Conservation (phyloP, 1,140 invertebrate genomes). For the Mycetomoellerius zeteki region DNA sequence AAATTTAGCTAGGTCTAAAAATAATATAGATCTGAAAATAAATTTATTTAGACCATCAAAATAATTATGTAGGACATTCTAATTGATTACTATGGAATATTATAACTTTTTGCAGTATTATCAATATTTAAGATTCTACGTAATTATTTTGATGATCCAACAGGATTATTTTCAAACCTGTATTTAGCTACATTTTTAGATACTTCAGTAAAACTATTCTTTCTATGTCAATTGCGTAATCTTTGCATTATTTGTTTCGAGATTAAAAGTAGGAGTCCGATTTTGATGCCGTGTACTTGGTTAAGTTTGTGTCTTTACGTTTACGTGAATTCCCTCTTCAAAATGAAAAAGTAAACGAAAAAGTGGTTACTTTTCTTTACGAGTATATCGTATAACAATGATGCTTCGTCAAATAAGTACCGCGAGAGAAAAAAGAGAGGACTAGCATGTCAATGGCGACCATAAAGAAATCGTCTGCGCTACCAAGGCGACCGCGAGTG, state of each 20-base stretch:
- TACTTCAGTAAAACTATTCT: too few relatives aligned
- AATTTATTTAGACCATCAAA: too few relatives aligned
- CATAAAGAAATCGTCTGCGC: background rate
- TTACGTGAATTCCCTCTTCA: background rate
- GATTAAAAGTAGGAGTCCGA: background rate
- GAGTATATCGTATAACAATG: constrained; percentile 16
- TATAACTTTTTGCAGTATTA: too few relatives aligned
- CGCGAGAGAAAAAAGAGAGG: background rate
- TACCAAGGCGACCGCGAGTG: constrained; percentile 5
- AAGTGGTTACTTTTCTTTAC: background rate
- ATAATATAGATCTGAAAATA: too few relatives aligned
- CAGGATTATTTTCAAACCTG: too few relatives aligned
- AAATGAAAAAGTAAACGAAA: background rate
- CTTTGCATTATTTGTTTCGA: background rate
- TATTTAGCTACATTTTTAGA: too few relatives aligned
- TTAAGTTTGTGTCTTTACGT: background rate
- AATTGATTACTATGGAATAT: too few relatives aligned
- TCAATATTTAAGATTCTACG: too few relatives aligned
- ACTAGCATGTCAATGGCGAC: background rate
- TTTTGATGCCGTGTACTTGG: background rate
- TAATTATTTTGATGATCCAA: too few relatives aligned
- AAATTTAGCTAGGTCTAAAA: too few relatives aligned
- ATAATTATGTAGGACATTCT: too few relatives aligned
- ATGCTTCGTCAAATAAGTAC: background rate
- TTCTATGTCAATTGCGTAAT: background rate